Evolutionary conservation across 64 coral and sea anemone species (phyloP).

Genomic region (Montipora foliosa): DNA sequence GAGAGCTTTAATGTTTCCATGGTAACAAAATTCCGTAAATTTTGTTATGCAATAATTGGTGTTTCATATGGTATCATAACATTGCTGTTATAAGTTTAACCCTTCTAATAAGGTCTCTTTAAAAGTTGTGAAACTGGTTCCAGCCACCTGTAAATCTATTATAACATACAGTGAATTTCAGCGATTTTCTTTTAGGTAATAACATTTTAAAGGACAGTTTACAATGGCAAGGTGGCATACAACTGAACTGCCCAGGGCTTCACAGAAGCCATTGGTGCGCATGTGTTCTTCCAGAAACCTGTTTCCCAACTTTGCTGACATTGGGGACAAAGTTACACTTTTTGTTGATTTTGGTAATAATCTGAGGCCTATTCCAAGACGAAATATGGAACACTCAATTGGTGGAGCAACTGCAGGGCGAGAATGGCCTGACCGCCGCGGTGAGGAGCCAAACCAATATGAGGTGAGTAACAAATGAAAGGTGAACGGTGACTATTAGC

Average conservation of each 20-base stretch:
- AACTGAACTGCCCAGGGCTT: not conserved
- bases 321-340: conserved; percentile 54
- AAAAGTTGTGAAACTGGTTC: no score
- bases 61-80: no score
- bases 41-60: no score
- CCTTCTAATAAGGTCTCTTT: no score
- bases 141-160: no score
- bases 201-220: no score
- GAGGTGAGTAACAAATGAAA: not conserved
- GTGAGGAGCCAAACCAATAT: not conserved
- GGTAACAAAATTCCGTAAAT: no score
- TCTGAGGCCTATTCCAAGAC: not conserved
- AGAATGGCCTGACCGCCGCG: not conserved
- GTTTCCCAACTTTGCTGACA: conserved; percentile 58
- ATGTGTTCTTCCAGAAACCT: conserved; percentile 55
- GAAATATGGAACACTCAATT: not conserved
- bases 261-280: conserved; percentile 18
- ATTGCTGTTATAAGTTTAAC: no score
- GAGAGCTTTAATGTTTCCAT: no score
- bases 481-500: no score
- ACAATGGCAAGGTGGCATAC: not conserved
- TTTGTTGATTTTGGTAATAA: conserved; percentile 55
- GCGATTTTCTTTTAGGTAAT: no score
- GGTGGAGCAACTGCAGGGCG: not conserved
- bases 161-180: no score